Percentiles rank a stretch among this genome's conserved stretches.
These are phyloP conservation scores for Drosophila funebris DNA, from an alignment of 1,140 invertebrate genomes.

Conservation along the genomic window DNA sequence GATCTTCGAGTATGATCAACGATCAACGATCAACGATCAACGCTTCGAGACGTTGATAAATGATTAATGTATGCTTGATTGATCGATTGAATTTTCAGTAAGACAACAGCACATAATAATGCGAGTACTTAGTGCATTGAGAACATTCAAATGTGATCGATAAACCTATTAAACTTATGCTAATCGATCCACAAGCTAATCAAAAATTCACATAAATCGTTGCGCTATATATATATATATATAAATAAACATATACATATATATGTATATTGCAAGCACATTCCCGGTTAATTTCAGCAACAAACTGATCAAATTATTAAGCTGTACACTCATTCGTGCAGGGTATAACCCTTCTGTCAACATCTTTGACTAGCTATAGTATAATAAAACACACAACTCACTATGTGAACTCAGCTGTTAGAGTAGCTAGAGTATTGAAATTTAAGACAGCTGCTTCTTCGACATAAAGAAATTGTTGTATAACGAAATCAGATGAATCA, in stretches of 20 bases:
- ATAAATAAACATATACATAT: slow-evolving; percentile 2
- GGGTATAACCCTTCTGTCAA: not conserved
- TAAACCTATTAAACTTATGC: slow-evolving; percentile 20
- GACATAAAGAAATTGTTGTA: too few relatives aligned
- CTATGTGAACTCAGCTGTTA: too few relatives aligned
- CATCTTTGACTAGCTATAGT: too few relatives aligned
- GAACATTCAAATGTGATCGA: slow-evolving; percentile 11
- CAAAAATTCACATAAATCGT: slow-evolving; percentile 33
- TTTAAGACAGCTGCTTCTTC: too few relatives aligned
- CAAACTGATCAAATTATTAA: slow-evolving; percentile 23
- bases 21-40: slow-evolving; percentile 5
- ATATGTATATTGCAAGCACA: slow-evolving; percentile 1
- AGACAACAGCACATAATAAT: not conserved
- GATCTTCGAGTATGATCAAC: too few relatives aligned
- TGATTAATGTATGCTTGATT: not conserved
- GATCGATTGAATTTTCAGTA: not conserved
- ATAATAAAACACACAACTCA: too few relatives aligned
- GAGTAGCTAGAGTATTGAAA: too few relatives aligned
- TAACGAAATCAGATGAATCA: too few relatives aligned
- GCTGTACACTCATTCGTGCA: not conserved
- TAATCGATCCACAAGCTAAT: slow-evolving; percentile 22
- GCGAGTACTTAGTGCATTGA: slow-evolving; percentile 4
- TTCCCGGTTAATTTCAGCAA: slow-evolving; percentile 23
- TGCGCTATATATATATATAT: not conserved
- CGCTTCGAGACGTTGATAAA: slow-evolving; percentile 35